Base-by-base conservation (phyloP, 23 tunicate species). In the Diplosoma virens region DNA sequence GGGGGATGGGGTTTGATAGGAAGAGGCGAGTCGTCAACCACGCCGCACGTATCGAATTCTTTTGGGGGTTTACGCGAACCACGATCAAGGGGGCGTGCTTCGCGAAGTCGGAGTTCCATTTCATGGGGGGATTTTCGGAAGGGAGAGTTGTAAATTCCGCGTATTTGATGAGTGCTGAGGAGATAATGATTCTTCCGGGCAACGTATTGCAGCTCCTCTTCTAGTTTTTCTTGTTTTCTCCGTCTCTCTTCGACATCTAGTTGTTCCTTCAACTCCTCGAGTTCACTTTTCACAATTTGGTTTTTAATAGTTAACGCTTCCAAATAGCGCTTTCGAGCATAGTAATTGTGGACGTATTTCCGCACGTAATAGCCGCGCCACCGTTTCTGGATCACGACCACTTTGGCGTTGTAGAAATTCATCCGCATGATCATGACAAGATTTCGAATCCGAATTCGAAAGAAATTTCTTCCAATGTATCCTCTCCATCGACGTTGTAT, bases 291-390 rank as follows among this genome's bases (percentile, higher is more conserved):
- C 3, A 90, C 83, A 27, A 90, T 79, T 26, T 90, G 86, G 55
- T 90, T 90, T 56, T 90, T 84, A 24, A 84, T 76, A 5, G 66
- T 82, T n/a, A 90, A 45, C 0, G 82, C 94, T 45, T 94, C 82
- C 29, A 87, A 58, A 75, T 95, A 95, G 36, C 83, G 81, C 47
- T 95, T 95, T 23, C 99, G 48, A 16, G 95, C 90, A 67, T 95
- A 95, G 58, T 76, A 95, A 77, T 95, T 81, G 76, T 87, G 91
- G 0, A 68, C 75, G 67, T 87, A 75, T 74, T 83, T 87, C 11
- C 99, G 74, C 17, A 81, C 72, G 72, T 67, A 86, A 68, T 55
- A 95, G 2, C 99, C 99, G 11, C 95, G 82, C 99, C 99, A 95
- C 3, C 34, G 34, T 35, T 82, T 77, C 59, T 95, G 99, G 18